Conservation (phyloP, 2,797 vertebrate genomes). For the Perdix hodgsoniae region DNA sequence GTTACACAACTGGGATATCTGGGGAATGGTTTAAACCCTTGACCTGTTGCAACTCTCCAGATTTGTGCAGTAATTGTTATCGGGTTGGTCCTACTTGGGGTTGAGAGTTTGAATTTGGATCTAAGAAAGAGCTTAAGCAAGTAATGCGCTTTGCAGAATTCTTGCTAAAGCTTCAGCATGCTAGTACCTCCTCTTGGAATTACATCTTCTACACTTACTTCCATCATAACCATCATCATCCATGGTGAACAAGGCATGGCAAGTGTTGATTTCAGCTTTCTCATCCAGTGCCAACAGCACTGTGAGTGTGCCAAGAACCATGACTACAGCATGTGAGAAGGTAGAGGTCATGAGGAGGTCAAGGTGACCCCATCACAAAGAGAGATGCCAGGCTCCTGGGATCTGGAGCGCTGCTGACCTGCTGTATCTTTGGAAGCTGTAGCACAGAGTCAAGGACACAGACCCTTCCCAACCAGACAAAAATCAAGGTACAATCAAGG, state of each 20-base stretch:
- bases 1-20: neutral
- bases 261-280: neutral
- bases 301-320: neutral
- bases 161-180: neutral
- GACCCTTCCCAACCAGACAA: neutral
- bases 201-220: neutral
- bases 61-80: neutral
- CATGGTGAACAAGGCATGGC: neutral
- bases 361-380: neutral
- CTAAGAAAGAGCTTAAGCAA: neutral
- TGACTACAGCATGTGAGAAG: neutral
- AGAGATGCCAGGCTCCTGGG: neutral
- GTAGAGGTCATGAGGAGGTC: neutral
- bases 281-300: neutral
- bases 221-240: neutral
- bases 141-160: neutral
- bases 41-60: neutral
- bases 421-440: neutral
- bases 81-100: neutral
- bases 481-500: neutral
- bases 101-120: neutral
- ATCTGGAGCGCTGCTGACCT: neutral
- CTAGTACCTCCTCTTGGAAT: neutral
- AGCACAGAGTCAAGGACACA: neutral
- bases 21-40: neutral